Evolutionary conservation across 2,888 invertebrate genomes (phyloP), one percentile per base, ranked within the genome.

Genomic region (Volucella inflata): DNA sequence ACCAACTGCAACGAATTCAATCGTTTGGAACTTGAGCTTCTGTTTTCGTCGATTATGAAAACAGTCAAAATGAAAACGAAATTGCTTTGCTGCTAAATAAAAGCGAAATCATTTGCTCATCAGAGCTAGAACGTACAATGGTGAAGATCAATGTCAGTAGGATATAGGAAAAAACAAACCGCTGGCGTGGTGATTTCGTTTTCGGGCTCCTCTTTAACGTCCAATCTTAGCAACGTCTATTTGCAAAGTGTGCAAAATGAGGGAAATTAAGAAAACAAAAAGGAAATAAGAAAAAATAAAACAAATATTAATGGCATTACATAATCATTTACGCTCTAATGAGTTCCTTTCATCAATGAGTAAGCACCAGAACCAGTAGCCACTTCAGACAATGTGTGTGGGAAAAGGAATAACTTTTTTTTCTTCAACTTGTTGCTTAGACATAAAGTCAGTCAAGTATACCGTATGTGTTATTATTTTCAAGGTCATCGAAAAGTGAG

Each of bases 71-170:
- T 72, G 80, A 85, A 80, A 81, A 68, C 51, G 80, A 80, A 76
- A 84, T 84, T 76, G 65, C 75, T 74, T 57, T 51, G 50, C 57
- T 53, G 57, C 12, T 78, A 46, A 67, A 76, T 59, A 78, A 83
- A 75, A 80, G 67, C 76, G 85, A 85, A 81, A 85, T 81, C 77
- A 85, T 85, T 81, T 85, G 85, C 85, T 85, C 85, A 81, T 85
- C 85, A 76, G 80, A 81, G 76, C 81, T 48, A 74, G 64, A 44
- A 14, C 44, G 10, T 16, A 57, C 16, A 70, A 53, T 46, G 62
- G 12, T 77, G 71, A 85, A 85, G 85, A 85, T 85, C 85, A 85
- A 85, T 85, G 85, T 85, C 85, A 85, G 81, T 64, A 81, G 70
- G 70, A 72, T 67, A 67, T 38, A 12, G 4, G 16, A 38, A 60